Conservation (phyloP, 2,797 vertebrate species). For the Eidolon dupreanum region DNA sequence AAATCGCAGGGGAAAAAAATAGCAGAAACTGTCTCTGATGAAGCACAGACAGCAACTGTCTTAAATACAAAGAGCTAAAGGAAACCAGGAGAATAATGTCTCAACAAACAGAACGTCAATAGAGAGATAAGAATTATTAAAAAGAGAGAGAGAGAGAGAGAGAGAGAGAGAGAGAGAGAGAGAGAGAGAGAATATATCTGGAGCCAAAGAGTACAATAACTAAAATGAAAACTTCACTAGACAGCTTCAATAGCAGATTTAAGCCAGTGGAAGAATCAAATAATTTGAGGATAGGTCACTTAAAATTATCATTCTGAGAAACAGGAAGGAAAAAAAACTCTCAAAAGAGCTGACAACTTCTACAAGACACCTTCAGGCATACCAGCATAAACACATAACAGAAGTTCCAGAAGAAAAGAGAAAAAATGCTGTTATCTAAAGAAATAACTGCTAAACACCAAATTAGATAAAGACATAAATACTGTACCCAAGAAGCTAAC, state of each 20-base stretch:
- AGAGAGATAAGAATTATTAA: not conserved
- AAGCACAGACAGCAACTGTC: not conserved
- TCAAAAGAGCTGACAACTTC: not conserved
- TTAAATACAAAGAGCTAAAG: not conserved
- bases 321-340: not conserved
- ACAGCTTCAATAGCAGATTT: not conserved
- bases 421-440: not conserved
- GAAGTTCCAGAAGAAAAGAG: not conserved
- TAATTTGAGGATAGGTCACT: not conserved
- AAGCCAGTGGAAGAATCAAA: not conserved
- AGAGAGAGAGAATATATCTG: conserved; percentile 2
- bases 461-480: not conserved
- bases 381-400: not conserved
- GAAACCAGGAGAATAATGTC: not conserved
- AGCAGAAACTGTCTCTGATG: not conserved
- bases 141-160: too few relatives aligned
- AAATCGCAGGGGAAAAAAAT: not conserved
- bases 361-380: not conserved
- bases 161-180: not conserved
- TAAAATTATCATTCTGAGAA: not conserved
- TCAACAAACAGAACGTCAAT: not conserved
- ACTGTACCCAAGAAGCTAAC: not conserved
- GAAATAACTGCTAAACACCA: not conserved
- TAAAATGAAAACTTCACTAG: not conserved
- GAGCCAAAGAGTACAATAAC: not conserved